A percentile compares a stretch with the other conserved stretches of the same genome.
Evolutionary conservation across 1,140 invertebrate species (phyloP).

Genomic region (Dryas iulia): DNA sequence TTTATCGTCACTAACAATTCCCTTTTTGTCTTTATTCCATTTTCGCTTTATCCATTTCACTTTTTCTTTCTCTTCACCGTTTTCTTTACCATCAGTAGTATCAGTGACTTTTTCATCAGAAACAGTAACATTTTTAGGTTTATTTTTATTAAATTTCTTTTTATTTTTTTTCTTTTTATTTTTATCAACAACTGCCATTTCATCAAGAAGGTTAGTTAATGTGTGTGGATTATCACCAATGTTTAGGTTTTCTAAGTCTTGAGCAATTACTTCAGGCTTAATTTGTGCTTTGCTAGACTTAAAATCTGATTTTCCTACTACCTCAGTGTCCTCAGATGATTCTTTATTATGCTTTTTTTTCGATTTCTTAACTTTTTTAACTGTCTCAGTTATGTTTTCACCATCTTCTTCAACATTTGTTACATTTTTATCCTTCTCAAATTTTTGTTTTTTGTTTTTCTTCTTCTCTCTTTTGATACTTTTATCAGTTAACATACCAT

Average conservation of each 20-base stretch:
- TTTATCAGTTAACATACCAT: background rate
- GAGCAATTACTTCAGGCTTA: conserved; percentile 54
- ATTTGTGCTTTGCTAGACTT: conserved; percentile 44
- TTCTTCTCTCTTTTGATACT: conserved; percentile 12
- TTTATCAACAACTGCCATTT: conserved; percentile 65
- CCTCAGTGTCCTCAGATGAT: conserved; percentile 29
- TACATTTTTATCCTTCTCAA: conserved; percentile 12
- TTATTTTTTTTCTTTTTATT: conserved; percentile 52
- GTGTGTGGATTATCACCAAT: conserved; percentile 66
- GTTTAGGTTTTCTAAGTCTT: conserved; percentile 62
- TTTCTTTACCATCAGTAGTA: conserved; percentile 18
- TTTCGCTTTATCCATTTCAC: conserved; percentile 63
- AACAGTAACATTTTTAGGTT: conserved; percentile 7
- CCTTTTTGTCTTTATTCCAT: conserved; percentile 63
- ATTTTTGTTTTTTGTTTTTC: conserved; percentile 17
- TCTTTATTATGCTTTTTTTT: conserved; percentile 47
- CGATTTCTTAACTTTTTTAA: conserved; percentile 41
- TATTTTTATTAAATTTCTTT: conserved; percentile 34
- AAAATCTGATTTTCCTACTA: conserved; percentile 35
- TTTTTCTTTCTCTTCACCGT: conserved; percentile 50
- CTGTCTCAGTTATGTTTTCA: conserved; percentile 23
- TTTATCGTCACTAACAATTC: conserved; percentile 30
- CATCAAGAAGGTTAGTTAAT: conserved; percentile 56
- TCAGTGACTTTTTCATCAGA: background rate
- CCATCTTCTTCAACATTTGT: conserved; percentile 12